These are phyloP conservation scores for Pitta sordida DNA, from an alignment of 2,113 vertebrate species.

Conservation along the genomic window DNA sequence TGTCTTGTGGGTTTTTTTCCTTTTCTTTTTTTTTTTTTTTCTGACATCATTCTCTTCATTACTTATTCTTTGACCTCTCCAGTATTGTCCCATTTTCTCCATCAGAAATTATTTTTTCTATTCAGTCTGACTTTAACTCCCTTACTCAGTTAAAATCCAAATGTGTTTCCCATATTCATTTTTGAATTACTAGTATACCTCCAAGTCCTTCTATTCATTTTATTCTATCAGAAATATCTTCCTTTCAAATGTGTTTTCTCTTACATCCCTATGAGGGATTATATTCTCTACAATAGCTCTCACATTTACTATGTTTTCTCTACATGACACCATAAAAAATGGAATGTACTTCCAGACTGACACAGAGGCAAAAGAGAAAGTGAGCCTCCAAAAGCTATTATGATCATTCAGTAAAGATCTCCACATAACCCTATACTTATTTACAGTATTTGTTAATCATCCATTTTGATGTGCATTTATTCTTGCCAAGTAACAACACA, in stretches of 20 bases:
- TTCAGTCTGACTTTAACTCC: neutral
- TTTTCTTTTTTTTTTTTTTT: neutral
- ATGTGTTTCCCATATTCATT: neutral
- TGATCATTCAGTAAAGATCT: neutral
- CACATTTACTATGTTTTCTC: neutral
- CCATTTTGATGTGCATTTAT: neutral
- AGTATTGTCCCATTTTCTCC: neutral
- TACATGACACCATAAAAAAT: neutral
- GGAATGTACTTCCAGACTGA: neutral
- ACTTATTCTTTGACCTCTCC: neutral
- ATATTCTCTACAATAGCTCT: neutral
- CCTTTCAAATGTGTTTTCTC: neutral
- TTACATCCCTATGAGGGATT: neutral
- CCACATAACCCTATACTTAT: neutral
- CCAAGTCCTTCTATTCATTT: neutral
- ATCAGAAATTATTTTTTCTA: neutral
- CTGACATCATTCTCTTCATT: neutral
- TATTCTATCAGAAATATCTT: neutral
- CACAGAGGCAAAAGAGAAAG: neutral
- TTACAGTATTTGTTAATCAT: neutral
- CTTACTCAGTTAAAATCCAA: neutral
- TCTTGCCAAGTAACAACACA: neutral
- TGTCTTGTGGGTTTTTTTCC: too few relatives aligned
- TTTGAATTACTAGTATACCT: neutral
- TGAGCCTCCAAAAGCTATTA: neutral